phyloP scores from a whole-genome alignment of 2,113 vertebrate species.

The Lampris incognitus region DNA sequence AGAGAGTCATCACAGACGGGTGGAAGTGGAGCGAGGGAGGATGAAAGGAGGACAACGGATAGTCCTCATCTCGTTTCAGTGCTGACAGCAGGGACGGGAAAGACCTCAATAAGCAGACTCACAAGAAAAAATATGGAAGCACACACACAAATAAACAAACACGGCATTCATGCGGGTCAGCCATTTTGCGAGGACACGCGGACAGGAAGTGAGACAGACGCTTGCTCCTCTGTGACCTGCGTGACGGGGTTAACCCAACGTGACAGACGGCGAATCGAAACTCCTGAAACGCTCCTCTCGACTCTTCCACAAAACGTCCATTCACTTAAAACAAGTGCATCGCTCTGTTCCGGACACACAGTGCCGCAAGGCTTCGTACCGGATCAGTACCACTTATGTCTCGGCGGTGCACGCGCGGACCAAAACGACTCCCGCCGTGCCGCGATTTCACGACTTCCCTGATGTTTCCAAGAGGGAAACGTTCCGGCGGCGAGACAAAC shows the following conservation, averaged over 20 bases:
- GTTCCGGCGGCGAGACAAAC: too few species aligned
- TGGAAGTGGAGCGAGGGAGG: neutral
- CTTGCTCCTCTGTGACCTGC: constrained; percentile 9
- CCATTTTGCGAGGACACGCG: neutral
- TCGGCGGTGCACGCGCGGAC: too few species aligned
- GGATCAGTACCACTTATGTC: too few species aligned
- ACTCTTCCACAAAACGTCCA: too few species aligned
- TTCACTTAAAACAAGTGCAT: too few species aligned
- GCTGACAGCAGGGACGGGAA: constrained; percentile 30
- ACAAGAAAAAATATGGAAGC: neutral
- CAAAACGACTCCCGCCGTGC: too few species aligned
- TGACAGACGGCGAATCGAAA: constrained; percentile 1
- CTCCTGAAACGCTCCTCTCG: too few species aligned
- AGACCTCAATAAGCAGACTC: constrained; percentile 16
- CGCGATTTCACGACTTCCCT: too few species aligned
- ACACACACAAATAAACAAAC: neutral
- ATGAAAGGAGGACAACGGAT: constrained; percentile 18
- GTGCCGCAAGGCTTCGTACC: too few species aligned
- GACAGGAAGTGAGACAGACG: neutral
- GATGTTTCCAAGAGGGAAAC: too few species aligned
- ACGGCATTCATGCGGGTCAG: too few species aligned
- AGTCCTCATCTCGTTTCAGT: constrained; percentile 27
- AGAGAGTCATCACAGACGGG: neutral
- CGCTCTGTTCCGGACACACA: too few species aligned
- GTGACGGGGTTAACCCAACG: constrained; percentile 48